These are phyloP conservation scores for Callopanchax toddi DNA, from an alignment of 2,113 vertebrate genomes.

Conservation along the genomic window DNA sequence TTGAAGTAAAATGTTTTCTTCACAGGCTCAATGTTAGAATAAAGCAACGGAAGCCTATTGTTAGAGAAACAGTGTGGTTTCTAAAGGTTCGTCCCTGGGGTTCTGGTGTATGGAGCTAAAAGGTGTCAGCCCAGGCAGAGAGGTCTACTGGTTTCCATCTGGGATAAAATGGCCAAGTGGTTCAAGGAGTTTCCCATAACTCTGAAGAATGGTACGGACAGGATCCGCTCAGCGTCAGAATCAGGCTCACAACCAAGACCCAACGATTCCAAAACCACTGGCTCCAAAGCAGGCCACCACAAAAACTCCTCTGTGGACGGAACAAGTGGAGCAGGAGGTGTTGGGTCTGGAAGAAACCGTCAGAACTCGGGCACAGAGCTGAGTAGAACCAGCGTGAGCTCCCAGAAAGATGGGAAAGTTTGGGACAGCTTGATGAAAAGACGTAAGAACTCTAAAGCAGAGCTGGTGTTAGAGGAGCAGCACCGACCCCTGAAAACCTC, in stretches of 20 bases:
- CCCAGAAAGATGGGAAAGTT: slow-evolving; percentile 71
- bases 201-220: slow-evolving; percentile 86
- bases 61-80: slow-evolving; percentile 56
- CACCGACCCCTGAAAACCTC: slow-evolving; percentile 54
- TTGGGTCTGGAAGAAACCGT: slow-evolving; percentile 76
- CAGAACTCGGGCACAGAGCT: slow-evolving; percentile 83
- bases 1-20: slow-evolving; percentile 30
- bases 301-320: slow-evolving; percentile 70
- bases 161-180: slow-evolving; percentile 87
- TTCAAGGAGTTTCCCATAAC: slow-evolving; percentile 90
- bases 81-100: slow-evolving; percentile 66
- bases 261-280: slow-evolving; percentile 61
- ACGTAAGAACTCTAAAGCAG: slow-evolving; percentile 82
- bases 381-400: slow-evolving; percentile 44
- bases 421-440: slow-evolving; percentile 84
- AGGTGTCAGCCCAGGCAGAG: slow-evolving; percentile 37
- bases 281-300: slow-evolving; percentile 65
- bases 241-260: slow-evolving; percentile 65
- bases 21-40: slow-evolving; percentile 46
- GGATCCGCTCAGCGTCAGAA: slow-evolving; percentile 73
- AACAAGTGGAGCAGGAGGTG: slow-evolving; percentile 34
- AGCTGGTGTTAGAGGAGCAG: slow-evolving; percentile 73
- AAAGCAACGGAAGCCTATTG: slow-evolving; percentile 72
- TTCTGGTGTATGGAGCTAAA: slow-evolving; percentile 63
- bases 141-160: slow-evolving; percentile 24